phyloP scores from a whole-genome alignment of 2,113 vertebrate genomes.

The Nansenia antarctica region DNA sequence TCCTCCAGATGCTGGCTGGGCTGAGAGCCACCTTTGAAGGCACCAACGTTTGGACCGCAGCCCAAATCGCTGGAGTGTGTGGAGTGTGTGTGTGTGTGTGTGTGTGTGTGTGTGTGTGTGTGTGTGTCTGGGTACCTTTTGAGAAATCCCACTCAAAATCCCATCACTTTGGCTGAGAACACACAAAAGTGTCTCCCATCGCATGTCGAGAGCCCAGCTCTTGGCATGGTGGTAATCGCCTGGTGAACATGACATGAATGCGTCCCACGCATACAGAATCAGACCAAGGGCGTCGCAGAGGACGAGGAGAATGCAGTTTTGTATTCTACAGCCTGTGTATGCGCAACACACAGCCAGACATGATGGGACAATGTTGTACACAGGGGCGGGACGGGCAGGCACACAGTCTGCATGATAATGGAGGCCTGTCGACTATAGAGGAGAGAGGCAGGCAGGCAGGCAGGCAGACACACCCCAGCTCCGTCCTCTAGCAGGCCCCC shows the following conservation, averaged over 20 bases:
- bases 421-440: neutral
- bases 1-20: constrained; percentile 21
- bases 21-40: constrained; percentile 21
- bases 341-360: neutral
- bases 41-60: constrained; percentile 34
- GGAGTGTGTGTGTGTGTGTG: no score
- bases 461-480: no score
- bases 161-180: constrained; percentile 41
- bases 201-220: constrained; percentile 2
- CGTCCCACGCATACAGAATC: constrained; percentile 35
- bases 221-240: constrained; percentile 18
- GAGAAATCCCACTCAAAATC: constrained; percentile 25
- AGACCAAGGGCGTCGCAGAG: constrained; percentile 43
- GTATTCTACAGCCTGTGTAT: neutral
- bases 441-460: neutral
- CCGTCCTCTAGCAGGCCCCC: no score
- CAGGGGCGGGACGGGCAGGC: neutral
- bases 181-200: constrained; percentile 21
- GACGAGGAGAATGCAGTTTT: neutral
- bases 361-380: neutral
- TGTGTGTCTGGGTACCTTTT: no score
- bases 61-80: constrained; percentile 22
- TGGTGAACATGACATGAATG: constrained; percentile 28
- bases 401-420: constrained; percentile 4
- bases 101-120: no score